These are phyloP conservation scores for Oceanites oceanicus DNA, from an alignment of 2,113 vertebrate genomes.

Conservation along the genomic window DNA sequence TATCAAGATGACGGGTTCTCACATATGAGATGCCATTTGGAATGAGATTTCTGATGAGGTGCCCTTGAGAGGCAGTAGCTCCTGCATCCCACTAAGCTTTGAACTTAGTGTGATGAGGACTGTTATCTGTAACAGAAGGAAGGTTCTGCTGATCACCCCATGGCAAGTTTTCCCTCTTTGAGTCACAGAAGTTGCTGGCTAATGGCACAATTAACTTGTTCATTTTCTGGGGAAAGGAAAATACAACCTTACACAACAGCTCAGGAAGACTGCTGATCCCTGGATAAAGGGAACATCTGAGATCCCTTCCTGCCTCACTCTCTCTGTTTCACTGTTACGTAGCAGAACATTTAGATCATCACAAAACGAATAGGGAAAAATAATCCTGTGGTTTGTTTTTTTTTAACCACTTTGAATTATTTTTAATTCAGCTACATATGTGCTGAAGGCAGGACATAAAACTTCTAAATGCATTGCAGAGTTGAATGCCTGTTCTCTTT, in stretches of 20 bases:
- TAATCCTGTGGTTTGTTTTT: background rate
- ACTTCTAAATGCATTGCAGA: background rate
- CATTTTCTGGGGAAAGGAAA: background rate
- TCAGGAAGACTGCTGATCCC: background rate
- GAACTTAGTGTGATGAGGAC: background rate
- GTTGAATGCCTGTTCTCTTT: background rate
- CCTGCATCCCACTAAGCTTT: background rate
- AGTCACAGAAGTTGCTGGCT: background rate
- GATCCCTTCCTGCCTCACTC: background rate
- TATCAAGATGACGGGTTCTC: rapidly evolving
- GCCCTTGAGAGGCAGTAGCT: background rate
- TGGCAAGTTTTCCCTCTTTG: background rate
- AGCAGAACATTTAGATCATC: background rate
- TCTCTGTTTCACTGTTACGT: background rate
- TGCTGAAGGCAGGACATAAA: background rate
- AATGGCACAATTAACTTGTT: background rate
- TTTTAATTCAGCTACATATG: background rate
- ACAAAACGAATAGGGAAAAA: background rate
- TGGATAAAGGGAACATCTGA: background rate
- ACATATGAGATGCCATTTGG: background rate
- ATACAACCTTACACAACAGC: background rate
- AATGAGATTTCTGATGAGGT: background rate
- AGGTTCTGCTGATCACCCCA: background rate
- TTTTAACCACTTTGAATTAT: background rate
- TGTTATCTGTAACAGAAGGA: background rate